These are phyloP conservation scores for Arrhamphus sclerolepis DNA, from an alignment of 2,797 vertebrate genomes.

Conservation along the genomic window DNA sequence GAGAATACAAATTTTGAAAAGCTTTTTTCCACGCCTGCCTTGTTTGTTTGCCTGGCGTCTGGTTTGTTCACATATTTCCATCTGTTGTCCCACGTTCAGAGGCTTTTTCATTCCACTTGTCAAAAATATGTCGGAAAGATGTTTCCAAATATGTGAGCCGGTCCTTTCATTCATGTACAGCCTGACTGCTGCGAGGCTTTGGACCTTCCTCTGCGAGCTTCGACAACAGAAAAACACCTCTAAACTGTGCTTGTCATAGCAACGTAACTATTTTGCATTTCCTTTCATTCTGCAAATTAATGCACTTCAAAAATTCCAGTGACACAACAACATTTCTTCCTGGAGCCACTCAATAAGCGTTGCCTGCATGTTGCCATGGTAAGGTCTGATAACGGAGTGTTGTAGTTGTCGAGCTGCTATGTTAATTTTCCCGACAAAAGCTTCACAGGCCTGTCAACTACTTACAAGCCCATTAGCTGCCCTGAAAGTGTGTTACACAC, in stretches of 20 bases:
- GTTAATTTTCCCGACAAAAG: slow-evolving; percentile 39
- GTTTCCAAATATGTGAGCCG: neutral
- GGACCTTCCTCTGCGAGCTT: slow-evolving; percentile 9
- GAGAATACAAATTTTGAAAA: slow-evolving; percentile 19
- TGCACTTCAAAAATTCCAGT: slow-evolving; percentile 29
- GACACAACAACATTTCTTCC: slow-evolving; percentile 22
- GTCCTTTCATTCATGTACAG: slow-evolving; percentile 5
- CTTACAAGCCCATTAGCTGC: slow-evolving; percentile 42
- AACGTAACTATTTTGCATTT: slow-evolving; percentile 14
- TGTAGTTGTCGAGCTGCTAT: slow-evolving; percentile 30
- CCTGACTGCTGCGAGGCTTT: slow-evolving; percentile 13
- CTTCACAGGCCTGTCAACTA: slow-evolving; percentile 32
- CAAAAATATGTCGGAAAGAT: neutral
- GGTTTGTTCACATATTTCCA: neutral
- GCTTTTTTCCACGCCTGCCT: slow-evolving; percentile 1
- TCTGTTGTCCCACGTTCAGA: neutral
- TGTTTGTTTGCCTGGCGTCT: neutral
- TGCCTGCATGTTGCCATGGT: slow-evolving; percentile 42
- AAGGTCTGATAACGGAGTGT: slow-evolving; percentile 31
- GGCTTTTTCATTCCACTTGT: neutral
- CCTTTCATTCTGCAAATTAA: slow-evolving; percentile 48
- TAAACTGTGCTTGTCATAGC: slow-evolving; percentile 13
- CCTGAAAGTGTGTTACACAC: slow-evolving; percentile 24
- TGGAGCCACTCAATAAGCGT: slow-evolving; percentile 37
- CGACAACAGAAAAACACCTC: slow-evolving; percentile 19